phyloP scores from a whole-genome alignment of 2,888 invertebrate genomes.

The Leptinotarsa peninsularis region DNA sequence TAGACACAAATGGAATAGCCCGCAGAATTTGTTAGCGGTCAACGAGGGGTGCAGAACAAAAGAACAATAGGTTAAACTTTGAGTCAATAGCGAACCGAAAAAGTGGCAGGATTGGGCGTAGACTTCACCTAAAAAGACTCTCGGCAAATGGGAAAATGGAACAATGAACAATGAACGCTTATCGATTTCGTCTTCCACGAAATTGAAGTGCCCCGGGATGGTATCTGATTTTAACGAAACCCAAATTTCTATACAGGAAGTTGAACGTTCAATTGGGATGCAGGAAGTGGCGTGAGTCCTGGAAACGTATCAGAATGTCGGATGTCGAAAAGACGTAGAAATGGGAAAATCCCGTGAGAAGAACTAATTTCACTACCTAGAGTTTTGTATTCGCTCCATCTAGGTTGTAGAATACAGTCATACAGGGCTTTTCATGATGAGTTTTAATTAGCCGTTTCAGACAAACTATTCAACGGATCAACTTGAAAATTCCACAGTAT shows the following conservation, averaged over 20 bases:
- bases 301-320: background rate
- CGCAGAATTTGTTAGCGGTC: slow-evolving; percentile 20
- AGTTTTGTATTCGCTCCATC: no score
- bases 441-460: no score
- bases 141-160: slow-evolving; percentile 5
- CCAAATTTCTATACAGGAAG: background rate
- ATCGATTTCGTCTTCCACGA: slow-evolving; percentile 13
- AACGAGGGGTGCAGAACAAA: slow-evolving; percentile 18
- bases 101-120: slow-evolving; percentile 21
- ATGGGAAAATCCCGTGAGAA: no score
- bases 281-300: background rate
- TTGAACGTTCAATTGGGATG: background rate
- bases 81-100: slow-evolving; percentile 26
- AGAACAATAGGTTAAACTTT: slow-evolving; percentile 27
- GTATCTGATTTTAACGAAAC: slow-evolving; percentile 16
- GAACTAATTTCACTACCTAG: no score
- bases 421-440: no score
- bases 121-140: slow-evolving; percentile 16
- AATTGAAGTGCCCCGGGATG: slow-evolving; percentile 12
- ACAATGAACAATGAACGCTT: slow-evolving; percentile 15
- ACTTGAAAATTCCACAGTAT: no score
- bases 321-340: no score
- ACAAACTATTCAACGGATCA: no score
- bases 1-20: slow-evolving; percentile 22
- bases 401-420: no score